These are phyloP conservation scores for Lasioglossum vierecki DNA, from an alignment of 2,888 invertebrate genomes.

Conservation along the genomic window DNA sequence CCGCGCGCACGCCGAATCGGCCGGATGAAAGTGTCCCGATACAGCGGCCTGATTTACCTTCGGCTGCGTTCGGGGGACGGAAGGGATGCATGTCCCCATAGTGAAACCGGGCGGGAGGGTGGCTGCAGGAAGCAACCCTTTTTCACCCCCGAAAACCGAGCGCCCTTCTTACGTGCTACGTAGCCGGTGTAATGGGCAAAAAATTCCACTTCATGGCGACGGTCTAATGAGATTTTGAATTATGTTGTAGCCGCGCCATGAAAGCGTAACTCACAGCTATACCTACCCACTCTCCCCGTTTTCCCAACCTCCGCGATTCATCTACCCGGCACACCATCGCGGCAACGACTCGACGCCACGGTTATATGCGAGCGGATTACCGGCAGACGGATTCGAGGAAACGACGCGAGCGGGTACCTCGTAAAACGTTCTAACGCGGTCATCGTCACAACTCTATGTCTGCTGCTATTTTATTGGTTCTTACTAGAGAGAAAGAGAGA, in stretches of 20 bases:
- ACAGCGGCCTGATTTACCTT: conserved; percentile 35
- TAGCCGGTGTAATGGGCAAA: conserved; percentile 75
- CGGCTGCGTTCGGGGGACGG: conserved; percentile 1
- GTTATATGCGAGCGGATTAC: conserved; percentile 79
- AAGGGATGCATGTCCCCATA: conserved; percentile 18
- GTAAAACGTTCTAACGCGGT: neutral
- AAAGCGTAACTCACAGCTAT: conserved; percentile 65
- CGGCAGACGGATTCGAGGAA: conserved; percentile 58
- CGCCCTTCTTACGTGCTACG: conserved; percentile 64
- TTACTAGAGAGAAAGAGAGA: neutral
- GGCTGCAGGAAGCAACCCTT: conserved; percentile 49
- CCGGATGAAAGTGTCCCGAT: conserved; percentile 35
- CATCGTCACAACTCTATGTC: neutral
- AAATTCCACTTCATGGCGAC: conserved; percentile 77
- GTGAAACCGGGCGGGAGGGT: neutral
- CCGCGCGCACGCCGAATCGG: neutral
- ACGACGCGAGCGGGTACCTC: neutral
- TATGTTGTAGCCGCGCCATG: conserved; percentile 76
- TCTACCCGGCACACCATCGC: conserved; percentile 4
- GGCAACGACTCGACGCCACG: conserved; percentile 12
- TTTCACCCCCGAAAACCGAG: conserved; percentile 37
- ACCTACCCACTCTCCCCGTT: conserved; percentile 20
- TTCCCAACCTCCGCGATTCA: conserved; percentile 34
- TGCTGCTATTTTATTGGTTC: neutral
- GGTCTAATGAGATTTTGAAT: conserved; percentile 83